These are phyloP conservation scores for Acanthoscelides obtectus DNA, from an alignment of 2,888 invertebrate genomes.

Conservation along the genomic window DNA sequence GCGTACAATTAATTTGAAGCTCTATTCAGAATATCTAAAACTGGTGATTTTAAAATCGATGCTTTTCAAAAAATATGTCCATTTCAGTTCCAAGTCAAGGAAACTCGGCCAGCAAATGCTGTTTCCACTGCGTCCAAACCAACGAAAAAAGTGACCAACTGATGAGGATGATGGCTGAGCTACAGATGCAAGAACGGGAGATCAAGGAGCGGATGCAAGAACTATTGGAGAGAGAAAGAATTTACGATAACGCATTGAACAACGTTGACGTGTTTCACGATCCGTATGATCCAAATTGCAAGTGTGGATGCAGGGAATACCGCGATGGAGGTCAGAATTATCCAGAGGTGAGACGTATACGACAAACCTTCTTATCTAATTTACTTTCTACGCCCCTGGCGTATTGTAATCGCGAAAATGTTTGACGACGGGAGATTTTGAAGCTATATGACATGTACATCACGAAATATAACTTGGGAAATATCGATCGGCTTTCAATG, in stretches of 20 bases:
- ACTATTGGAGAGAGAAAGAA: slow-evolving; percentile 59
- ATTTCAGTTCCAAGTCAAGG: background rate
- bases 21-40: no score
- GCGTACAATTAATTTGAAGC: no score
- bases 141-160: background rate
- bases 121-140: background rate
- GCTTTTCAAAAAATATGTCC: background rate
- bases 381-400: no score
- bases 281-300: slow-evolving; percentile 5
- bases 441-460: no score
- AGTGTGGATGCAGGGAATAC: slow-evolving; percentile 9
- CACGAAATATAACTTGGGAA: no score
- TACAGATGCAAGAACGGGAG: slow-evolving; percentile 54
- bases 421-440: no score
- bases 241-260: slow-evolving; percentile 52
- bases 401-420: no score
- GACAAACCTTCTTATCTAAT: no score
- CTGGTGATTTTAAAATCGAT: no score
- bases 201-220: slow-evolving; percentile 60
- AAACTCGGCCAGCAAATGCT: background rate
- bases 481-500: no score
- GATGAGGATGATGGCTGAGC: slow-evolving; percentile 49
- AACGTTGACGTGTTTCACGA: slow-evolving; percentile 10
- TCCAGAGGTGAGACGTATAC: background rate
- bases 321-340: background rate